Percentiles rank a stretch among this genome's conserved stretches.
Evolutionary conservation across 2,797 vertebrate genomes (phyloP).

Genomic region (Siniperca obscura): DNA sequence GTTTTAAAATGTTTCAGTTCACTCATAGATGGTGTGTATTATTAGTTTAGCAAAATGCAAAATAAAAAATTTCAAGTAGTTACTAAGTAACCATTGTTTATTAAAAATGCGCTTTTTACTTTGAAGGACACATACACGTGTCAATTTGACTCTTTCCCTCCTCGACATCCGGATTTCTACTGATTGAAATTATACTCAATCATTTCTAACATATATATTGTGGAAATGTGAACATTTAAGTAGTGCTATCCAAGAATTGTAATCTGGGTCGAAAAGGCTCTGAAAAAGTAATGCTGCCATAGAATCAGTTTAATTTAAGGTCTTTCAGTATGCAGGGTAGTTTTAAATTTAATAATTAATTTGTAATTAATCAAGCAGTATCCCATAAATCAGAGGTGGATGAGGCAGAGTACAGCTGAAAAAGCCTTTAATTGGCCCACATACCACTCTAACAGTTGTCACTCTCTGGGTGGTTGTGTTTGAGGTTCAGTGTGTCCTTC

Average conservation of each 20-base stretch:
- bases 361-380: not conserved
- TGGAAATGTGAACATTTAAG: not conserved
- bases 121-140: not conserved
- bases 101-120: not conserved
- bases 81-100: not conserved
- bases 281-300: not conserved
- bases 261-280: not conserved
- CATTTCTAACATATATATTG: not conserved
- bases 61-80: not conserved
- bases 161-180: not conserved
- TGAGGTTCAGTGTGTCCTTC: conserved; percentile 15
- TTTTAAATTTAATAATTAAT: not conserved
- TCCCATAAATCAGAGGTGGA: not conserved
- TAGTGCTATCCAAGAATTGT: not conserved
- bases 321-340: not conserved
- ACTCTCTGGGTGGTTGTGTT: conserved; percentile 13
- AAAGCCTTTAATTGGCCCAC: not conserved
- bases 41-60: not conserved
- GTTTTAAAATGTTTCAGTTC: too few relatives aligned
- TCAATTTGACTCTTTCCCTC: not conserved
- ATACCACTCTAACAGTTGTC: not conserved
- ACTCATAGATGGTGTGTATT: too few relatives aligned
- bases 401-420: not conserved
- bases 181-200: not conserved
- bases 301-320: not conserved